These are phyloP conservation scores for Podiceps cristatus DNA, from an alignment of 2,113 vertebrate species.

Conservation along the genomic window DNA sequence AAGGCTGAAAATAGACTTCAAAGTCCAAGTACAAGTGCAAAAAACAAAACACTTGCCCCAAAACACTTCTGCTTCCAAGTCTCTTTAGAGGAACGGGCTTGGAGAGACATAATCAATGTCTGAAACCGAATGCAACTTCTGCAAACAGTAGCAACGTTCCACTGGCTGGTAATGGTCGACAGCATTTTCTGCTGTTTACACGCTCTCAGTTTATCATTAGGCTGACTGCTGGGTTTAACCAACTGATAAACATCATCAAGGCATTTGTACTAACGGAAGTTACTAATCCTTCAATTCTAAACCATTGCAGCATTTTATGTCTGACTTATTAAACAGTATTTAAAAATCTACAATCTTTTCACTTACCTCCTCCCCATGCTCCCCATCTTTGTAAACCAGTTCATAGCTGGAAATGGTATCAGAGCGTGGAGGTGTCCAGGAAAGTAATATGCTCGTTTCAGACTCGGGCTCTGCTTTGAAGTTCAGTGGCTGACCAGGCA, in stretches of 20 bases:
- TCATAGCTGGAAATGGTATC: constrained; percentile 95
- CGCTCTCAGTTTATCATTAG: not conserved
- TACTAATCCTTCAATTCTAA: not conserved
- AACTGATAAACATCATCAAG: not conserved
- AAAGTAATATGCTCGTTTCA: constrained; percentile 95
- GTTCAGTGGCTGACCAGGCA: constrained; percentile 94
- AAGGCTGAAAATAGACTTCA: not conserved
- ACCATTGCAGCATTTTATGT: not conserved
- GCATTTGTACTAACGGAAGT: not conserved
- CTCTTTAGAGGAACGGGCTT: not conserved
- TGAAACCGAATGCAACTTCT: not conserved
- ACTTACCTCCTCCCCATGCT: constrained; percentile 92
- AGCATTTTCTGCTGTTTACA: not conserved
- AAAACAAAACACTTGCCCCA: not conserved
- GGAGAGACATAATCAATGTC: not conserved
- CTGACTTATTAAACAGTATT: not conserved
- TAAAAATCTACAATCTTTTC: not conserved
- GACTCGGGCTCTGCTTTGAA: constrained; percentile 98
- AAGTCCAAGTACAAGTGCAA: not conserved
- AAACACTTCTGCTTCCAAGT: not conserved
- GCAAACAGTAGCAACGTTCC: not conserved
- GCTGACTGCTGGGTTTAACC: not conserved
- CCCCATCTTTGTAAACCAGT: constrained; percentile 94
- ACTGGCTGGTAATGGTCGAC: not conserved
- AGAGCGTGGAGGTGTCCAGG: constrained; percentile 93